A percentile compares a stretch with the other conserved stretches of the same genome.
Conservation (phyloP, 2,888 invertebrate species). For the Zonitis immaculata region DNA sequence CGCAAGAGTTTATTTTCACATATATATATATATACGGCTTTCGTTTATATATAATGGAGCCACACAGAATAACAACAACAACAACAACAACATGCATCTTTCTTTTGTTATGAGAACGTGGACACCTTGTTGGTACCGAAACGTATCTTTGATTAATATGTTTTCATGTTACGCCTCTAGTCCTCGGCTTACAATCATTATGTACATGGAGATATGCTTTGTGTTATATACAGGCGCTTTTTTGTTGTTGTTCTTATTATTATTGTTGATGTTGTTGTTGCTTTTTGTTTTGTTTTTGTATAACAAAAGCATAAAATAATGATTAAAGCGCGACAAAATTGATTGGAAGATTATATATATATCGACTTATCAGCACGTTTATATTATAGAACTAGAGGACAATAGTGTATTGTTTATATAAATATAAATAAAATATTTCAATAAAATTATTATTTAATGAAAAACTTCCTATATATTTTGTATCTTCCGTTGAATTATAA, state of each 20-base stretch:
- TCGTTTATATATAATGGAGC: slow-evolving; percentile 31
- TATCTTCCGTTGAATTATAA: too few relatives aligned
- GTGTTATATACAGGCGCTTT: background rate
- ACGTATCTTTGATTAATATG: slow-evolving; percentile 39
- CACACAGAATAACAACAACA: too few relatives aligned
- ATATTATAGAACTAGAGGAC: too few relatives aligned
- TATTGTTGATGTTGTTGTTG: background rate
- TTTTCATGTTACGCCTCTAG: slow-evolving; percentile 36
- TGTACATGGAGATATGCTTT: slow-evolving; percentile 9
- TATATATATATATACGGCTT: slow-evolving; percentile 7
- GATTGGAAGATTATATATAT: background rate
- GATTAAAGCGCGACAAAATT: background rate
- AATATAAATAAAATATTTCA: too few relatives aligned
- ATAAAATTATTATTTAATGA: background rate
- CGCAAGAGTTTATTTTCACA: too few relatives aligned
- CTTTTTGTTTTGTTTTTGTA: too few relatives aligned
- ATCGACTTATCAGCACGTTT: too few relatives aligned
- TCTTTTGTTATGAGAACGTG: slow-evolving; percentile 37
- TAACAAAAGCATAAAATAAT: background rate
- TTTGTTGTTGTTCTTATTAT: background rate
- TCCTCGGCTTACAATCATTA: slow-evolving; percentile 24
- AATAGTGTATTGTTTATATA: background rate
- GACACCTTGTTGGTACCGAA: slow-evolving; percentile 36
- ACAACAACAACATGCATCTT: slow-evolving; percentile 39
- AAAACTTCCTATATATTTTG: background rate